Conservation (phyloP, 2,113 vertebrate species). For the Thermophis baileyi region DNA sequence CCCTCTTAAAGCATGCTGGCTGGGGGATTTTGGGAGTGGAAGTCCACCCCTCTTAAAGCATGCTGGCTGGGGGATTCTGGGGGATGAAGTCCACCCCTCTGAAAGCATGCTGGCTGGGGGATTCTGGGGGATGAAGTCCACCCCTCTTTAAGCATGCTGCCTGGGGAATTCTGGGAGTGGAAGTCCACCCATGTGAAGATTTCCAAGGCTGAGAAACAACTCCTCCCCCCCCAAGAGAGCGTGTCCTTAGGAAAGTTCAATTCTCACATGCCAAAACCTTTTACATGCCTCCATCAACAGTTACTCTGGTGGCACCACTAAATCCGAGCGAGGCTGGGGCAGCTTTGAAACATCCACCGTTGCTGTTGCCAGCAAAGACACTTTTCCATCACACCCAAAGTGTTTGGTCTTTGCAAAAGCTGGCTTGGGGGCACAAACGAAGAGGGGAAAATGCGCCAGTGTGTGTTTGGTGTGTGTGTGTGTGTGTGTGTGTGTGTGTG, state of each 20-base stretch:
- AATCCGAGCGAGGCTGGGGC: not conserved
- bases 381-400: not conserved
- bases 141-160: rapidly evolving
- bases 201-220: not conserved
- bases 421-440: not conserved
- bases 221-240: too few species aligned
- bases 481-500: not conserved
- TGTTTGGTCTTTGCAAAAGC: not conserved
- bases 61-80: not conserved
- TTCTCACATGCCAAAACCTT: not conserved
- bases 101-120: too few species aligned
- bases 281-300: not conserved
- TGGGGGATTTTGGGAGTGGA: not conserved
- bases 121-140: not conserved
- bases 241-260: not conserved
- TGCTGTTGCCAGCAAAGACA: not conserved
- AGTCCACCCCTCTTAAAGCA: too few species aligned
- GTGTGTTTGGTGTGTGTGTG: not conserved
- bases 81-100: too few species aligned
- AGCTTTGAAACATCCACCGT: not conserved
- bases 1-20: too few species aligned
- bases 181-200: not conserved
- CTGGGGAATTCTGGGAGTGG: not conserved
- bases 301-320: not conserved
- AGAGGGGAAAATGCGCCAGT: not conserved